Conservation (phyloP, 2,797 vertebrate species). For the Hypotaenidia philippensis region DNA sequence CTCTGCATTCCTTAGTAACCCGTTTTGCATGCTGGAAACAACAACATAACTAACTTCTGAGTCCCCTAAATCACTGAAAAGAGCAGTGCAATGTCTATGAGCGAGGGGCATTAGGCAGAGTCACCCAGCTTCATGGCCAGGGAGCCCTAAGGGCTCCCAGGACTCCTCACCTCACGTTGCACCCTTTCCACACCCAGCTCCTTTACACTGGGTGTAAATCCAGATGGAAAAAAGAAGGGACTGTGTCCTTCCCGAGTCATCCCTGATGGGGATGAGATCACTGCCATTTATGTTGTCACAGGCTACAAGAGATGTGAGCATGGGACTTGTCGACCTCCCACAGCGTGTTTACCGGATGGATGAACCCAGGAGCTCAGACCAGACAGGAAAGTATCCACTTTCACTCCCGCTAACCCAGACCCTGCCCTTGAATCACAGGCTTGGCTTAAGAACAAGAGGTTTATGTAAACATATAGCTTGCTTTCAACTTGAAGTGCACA, state of each 20-base stretch:
- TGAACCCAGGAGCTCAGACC: constrained; percentile 24
- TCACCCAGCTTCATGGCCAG: background rate
- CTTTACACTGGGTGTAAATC: background rate
- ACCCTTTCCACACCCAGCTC: background rate
- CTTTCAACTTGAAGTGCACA: background rate
- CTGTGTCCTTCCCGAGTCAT: background rate
- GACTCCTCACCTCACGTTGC: background rate
- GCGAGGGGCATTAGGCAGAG: background rate
- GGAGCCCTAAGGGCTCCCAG: background rate
- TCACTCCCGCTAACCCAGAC: background rate
- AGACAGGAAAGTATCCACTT: background rate
- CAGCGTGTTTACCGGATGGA: background rate
- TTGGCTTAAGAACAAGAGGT: background rate
- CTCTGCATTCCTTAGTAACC: constrained; percentile 15
- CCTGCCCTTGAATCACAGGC: constrained; percentile 45
- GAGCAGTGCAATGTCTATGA: background rate
- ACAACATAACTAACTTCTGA: background rate
- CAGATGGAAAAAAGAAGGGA: background rate
- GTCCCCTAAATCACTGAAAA: background rate
- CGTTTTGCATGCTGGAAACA: background rate
- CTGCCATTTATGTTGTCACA: background rate
- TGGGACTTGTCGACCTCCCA: background rate
- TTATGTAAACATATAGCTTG: constrained; percentile 20
- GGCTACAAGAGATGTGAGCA: background rate
- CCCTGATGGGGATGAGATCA: background rate